Evolutionary conservation across 64 coral and sea anemone species (phyloP), one percentile per base, ranked within the genome.

Genomic region (Pocillopora damicornis): DNA sequence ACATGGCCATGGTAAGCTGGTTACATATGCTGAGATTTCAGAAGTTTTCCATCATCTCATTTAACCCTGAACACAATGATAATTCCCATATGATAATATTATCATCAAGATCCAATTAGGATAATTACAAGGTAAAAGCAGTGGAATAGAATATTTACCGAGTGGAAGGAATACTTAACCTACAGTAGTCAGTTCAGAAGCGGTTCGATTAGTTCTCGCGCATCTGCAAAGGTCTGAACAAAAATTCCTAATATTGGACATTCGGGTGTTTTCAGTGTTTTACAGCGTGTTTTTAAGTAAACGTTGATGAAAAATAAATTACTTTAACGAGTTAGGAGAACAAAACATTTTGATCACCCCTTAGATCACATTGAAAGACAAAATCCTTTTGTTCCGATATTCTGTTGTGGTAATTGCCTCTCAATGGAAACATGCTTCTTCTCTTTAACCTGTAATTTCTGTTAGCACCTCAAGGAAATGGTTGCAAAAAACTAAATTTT

Each of bases 391-490:
- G 76, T 51, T 59, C 18, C 16, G 0, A 59, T 38, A 11, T 59
- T 58, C 15, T 51, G 37, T 51, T 58, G 76, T 78, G 16, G 16
- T 78, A 58, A 78, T 78, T 78, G 36, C 23, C 75, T 76, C 18
- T 76, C 9, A 76, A 37, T 76, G 75, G 36, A 16, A 68, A 14
- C 75, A 51, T 42, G 13, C 75, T 23, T 1, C 11, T 78, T 59
- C 76, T 59, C 51, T 38, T 59, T 78, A 78, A 78, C 42, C 17
- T 13, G 76, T 59, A 78, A 59, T 78, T 78, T 78, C 59, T 25
- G 65, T 68, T 68, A 68, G 65, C 65, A 68, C 65, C 23, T 68
- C 30, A 30, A 30, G 30, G 30, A 30, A 30, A 30, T 30, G 30
- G 30, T 30, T 30, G 30, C 30, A 30, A 30, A 30, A 30, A 30